A percentile compares a stretch with the other conserved stretches of the same genome.
Evolutionary conservation across 1,140 invertebrate genomes (phyloP).

Genomic region (Dryas iulia): DNA sequence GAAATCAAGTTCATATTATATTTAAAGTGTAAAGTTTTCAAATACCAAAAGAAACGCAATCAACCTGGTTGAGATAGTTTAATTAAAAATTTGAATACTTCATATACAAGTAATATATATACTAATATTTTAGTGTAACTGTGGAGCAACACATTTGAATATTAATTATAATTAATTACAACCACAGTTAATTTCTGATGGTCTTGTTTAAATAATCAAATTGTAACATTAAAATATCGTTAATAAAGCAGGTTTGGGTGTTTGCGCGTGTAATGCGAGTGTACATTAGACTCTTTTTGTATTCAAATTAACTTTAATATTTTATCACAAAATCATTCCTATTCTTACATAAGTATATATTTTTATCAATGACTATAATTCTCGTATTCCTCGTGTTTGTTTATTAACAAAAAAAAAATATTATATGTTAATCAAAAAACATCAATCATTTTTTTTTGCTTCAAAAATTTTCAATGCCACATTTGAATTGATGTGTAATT

Average conservation of each 20-base stretch:
- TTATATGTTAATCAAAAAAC: background rate
- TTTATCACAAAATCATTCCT: background rate
- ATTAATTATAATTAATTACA: background rate
- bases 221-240: background rate
- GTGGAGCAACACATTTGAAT: background rate
- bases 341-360: background rate
- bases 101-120: too few relatives aligned
- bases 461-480: background rate
- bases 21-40: too few relatives aligned
- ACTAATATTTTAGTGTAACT: too few relatives aligned
- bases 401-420: background rate
- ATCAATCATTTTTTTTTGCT: background rate
- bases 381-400: background rate
- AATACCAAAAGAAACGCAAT: too few relatives aligned
- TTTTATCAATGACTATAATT: background rate
- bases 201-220: background rate
- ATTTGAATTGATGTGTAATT: background rate
- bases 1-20: too few relatives aligned
- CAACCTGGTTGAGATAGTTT: too few relatives aligned
- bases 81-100: too few relatives aligned
- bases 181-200: background rate
- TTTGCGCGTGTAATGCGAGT: background rate
- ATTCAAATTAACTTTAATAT: background rate
- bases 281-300: background rate
- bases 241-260: background rate